Conservation (phyloP, 2,113 vertebrate species). For the Chrysochloris asiatica region DNA sequence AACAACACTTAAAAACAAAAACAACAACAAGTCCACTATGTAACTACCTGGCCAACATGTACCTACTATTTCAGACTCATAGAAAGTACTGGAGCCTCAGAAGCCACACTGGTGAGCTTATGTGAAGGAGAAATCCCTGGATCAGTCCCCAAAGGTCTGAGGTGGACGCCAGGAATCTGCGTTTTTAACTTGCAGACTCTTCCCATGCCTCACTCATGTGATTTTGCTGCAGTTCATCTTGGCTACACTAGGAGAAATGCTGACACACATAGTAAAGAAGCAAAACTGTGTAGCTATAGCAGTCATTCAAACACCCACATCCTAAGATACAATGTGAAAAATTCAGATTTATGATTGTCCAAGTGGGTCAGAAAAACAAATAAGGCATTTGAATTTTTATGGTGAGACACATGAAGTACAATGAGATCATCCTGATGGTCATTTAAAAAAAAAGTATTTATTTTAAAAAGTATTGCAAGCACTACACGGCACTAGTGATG, state of each 20-base stretch:
- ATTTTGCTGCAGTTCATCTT: neutral
- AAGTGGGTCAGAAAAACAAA: neutral
- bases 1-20: no score
- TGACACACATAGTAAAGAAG: neutral
- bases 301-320: neutral
- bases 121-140: neutral
- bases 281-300: neutral
- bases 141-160: neutral
- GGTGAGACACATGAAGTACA: neutral
- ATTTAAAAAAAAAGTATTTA: neutral
- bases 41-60: neutral
- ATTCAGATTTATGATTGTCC: neutral
- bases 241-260: neutral
- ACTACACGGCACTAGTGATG: accelerated
- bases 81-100: neutral
- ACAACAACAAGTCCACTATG: neutral
- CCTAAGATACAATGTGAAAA: neutral
- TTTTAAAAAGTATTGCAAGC: neutral
- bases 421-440: neutral
- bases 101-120: neutral
- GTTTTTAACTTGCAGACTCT: neutral
- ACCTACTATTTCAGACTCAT: neutral
- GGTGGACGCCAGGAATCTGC: neutral
- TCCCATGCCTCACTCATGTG: neutral
- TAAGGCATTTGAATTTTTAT: neutral